Base-by-base conservation (phyloP, 2,888 invertebrate species). In the Agrochola litura region DNA sequence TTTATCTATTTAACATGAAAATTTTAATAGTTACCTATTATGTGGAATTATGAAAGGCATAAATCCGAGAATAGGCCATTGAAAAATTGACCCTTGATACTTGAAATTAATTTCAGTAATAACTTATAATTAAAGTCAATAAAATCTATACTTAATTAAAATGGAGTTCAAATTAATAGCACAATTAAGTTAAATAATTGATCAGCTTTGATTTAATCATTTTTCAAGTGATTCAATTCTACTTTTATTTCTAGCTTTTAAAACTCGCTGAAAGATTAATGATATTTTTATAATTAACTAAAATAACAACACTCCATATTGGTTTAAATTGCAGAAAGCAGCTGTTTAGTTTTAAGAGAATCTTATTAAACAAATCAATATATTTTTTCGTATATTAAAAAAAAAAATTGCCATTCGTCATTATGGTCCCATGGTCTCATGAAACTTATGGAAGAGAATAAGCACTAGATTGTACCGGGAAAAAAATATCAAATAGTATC, bases 111-210 rank as follows among this genome's bases (percentile, higher is more conserved):
- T 76, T 19, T 43, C 56, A 30, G 75, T 43, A 64, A 79, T 64
- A 58, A 56, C 12, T 75, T 16, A 37, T 6, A 63, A 77, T 58
- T 56, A 49, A 65, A 73, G 58, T 56, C 61, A 54, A 75, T 72
- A 69, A 65, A 84, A 75, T 58, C 41, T 58, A 60, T 72, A 56
- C 16, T 52, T 60, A 68, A 58, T 70, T 73, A 56, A 71, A 80
- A 73, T 71, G 43, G 19, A 49, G 25, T 79, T 67, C 16, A 60
- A 78, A 84, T 82, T 76, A 63, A 84, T 84, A 25, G 54, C 61
- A n/a, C 67, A 71, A 67, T 79, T 73, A 79, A 43, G 54, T 49
- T 70, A 61, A 72, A 49, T 79, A 71, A 82, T 74, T 74, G 63
- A 74, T 70, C 67, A 64, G 58, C 41, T 79, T 54, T 46, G n/a